A percentile compares a stretch with the other conserved stretches of the same genome.
These are phyloP conservation scores for Gopherus flavomarginatus DNA, from an alignment of 2,113 vertebrate genomes.

Conservation along the genomic window DNA sequence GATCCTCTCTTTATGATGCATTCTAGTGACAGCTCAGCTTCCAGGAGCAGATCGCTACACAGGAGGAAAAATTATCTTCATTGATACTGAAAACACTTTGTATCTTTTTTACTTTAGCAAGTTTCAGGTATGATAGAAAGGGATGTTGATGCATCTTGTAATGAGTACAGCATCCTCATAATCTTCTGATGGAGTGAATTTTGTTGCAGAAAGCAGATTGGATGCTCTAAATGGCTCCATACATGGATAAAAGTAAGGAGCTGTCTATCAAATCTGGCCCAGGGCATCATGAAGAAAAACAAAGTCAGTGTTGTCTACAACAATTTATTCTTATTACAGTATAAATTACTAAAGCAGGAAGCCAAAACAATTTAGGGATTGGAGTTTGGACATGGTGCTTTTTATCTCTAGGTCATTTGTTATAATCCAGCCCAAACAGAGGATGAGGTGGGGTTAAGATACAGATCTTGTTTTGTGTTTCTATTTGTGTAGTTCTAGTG, in stretches of 20 bases:
- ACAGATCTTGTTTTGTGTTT: not conserved
- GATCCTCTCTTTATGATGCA: conserved; percentile 34
- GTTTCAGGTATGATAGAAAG: not conserved
- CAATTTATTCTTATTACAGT: not conserved
- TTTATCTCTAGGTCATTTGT: conserved; percentile 8
- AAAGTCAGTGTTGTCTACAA: not conserved
- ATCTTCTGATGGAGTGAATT: not conserved
- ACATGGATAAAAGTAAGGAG: not conserved
- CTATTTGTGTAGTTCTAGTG: not conserved
- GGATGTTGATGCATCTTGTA: not conserved
- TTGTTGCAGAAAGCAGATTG: not conserved
- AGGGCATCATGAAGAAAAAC: not conserved
- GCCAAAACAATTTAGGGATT: not conserved
- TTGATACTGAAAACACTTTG: conserved; percentile 99
- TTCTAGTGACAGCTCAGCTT: conserved; percentile 93
- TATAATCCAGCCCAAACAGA: not conserved
- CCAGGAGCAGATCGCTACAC: conserved; percentile 91
- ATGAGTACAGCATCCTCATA: not conserved
- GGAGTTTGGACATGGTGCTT: not conserved
- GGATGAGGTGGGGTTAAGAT: not conserved
- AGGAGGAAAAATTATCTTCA: conserved; percentile 97
- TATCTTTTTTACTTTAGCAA: conserved; percentile 83
- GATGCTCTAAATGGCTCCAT: not conserved
- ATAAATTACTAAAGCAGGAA: not conserved
- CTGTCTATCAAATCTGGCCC: not conserved